Evolutionary conservation across 2,797 vertebrate species (phyloP).

Genomic region (Lepus oiostolus): DNA sequence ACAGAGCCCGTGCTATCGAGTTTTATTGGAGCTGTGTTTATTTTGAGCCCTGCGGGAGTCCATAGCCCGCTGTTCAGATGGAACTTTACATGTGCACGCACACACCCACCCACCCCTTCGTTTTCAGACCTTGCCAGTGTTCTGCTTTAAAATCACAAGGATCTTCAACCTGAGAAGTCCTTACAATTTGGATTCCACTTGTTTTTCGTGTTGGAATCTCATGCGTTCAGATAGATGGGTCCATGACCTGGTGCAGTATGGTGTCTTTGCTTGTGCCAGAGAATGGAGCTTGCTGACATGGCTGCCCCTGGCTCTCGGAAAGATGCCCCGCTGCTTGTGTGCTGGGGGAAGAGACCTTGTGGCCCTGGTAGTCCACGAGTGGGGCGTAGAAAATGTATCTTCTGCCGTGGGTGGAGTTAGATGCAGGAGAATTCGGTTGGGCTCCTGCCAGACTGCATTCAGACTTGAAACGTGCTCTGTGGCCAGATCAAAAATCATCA

Average conservation of each 20-base stretch:
- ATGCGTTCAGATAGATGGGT: neutral
- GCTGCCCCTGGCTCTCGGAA: slow-evolving; percentile 31
- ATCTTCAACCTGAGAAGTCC: slow-evolving; percentile 58
- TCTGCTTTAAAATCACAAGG: slow-evolving; percentile 71
- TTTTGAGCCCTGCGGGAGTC: slow-evolving; percentile 83
- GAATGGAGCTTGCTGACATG: neutral
- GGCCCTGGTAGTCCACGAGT: accelerated
- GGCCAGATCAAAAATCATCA: neutral
- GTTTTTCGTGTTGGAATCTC: slow-evolving; percentile 55
- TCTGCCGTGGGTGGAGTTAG: neutral
- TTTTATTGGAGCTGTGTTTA: slow-evolving; percentile 87
- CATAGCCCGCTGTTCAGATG: slow-evolving; percentile 63
- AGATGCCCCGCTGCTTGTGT: neutral
- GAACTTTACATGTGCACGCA: slow-evolving; percentile 74
- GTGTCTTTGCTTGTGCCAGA: neutral
- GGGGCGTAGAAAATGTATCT: neutral
- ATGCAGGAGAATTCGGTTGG: neutral
- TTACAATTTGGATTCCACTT: neutral
- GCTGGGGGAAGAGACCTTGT: neutral
- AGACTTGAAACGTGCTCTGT: neutral
- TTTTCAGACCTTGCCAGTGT: neutral
- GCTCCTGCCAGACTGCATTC: neutral
- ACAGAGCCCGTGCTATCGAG: slow-evolving; percentile 84
- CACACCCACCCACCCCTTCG: slow-evolving; percentile 53
- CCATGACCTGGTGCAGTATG: neutral